Percentiles rank a stretch among this genome's conserved stretches.
Evolutionary conservation across 2,797 vertebrate species (phyloP).

Genomic region (Anolis apletophallus): DNA sequence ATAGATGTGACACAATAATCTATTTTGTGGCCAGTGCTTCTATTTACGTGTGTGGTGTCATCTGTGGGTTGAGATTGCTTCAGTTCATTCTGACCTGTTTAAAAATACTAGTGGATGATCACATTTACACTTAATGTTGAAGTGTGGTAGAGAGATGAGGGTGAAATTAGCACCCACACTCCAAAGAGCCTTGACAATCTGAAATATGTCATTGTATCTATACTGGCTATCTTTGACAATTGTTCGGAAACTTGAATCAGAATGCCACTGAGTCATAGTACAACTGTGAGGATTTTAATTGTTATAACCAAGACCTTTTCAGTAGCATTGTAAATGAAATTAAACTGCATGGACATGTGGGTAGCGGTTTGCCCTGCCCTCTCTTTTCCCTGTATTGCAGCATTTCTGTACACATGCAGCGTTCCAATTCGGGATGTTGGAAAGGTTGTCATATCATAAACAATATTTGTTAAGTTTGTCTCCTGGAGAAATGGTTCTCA

Average conservation of each 20-base stretch:
- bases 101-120: neutral
- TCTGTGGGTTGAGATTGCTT: neutral
- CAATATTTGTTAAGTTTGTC: neutral
- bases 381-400: no score
- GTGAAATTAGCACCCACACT: neutral
- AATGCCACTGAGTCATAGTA: neutral
- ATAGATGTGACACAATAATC: neutral
- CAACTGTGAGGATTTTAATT: neutral
- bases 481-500: no score
- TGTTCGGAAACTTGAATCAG: neutral
- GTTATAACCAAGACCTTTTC: neutral
- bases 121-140: neutral
- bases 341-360: no score
- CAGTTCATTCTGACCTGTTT: neutral
- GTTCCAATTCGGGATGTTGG: neutral
- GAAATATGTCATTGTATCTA: neutral
- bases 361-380: no score
- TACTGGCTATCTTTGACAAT: no score
- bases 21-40: neutral
- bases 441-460: neutral
- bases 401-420: no score
- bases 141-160: neutral
- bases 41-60: neutral
- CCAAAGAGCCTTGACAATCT: neutral
- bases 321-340: neutral